Evolutionary conservation across 30 jellyfish, hydroid and myxozoan genomes (phyloP).

Genomic region (Pelagia noctiluca): DNA sequence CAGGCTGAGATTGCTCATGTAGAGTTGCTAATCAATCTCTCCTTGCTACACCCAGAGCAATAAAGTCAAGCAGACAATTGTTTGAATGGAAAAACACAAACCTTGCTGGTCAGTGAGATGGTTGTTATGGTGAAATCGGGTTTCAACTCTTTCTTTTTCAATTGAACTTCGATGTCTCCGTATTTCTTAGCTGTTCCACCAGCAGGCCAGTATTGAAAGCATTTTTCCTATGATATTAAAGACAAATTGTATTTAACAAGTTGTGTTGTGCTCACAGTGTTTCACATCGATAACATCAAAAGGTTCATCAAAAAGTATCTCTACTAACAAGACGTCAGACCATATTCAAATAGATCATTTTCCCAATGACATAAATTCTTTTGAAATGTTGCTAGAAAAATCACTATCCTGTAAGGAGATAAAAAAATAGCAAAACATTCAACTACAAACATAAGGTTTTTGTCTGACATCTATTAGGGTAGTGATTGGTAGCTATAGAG

Average conservation of each 20-base stretch:
- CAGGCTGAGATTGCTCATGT: too few relatives aligned
- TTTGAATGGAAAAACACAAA: neutral
- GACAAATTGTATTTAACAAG: neutral
- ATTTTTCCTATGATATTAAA: conserved; percentile 58
- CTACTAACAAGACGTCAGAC: neutral
- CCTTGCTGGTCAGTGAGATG: conserved; percentile 53
- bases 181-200: conserved; percentile 69
- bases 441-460: too few relatives aligned
- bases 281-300: neutral
- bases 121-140: conserved; percentile 80
- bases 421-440: too few relatives aligned
- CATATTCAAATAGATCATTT: neutral
- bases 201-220: conserved; percentile 91
- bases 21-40: too few relatives aligned
- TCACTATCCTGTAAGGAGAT: too few relatives aligned
- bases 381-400: neutral
- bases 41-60: too few relatives aligned
- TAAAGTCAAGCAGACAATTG: neutral
- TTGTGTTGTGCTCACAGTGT: neutral
- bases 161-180: conserved; percentile 70
- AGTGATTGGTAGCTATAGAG: too few relatives aligned
- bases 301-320: neutral
- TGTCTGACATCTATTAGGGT: too few relatives aligned
- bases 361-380: too few relatives aligned
- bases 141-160: conserved; percentile 77